Percentiles rank a stretch among this genome's conserved stretches.
Conservation (phyloP, 2,797 vertebrate genomes). For the Chromobotia macracanthus region DNA sequence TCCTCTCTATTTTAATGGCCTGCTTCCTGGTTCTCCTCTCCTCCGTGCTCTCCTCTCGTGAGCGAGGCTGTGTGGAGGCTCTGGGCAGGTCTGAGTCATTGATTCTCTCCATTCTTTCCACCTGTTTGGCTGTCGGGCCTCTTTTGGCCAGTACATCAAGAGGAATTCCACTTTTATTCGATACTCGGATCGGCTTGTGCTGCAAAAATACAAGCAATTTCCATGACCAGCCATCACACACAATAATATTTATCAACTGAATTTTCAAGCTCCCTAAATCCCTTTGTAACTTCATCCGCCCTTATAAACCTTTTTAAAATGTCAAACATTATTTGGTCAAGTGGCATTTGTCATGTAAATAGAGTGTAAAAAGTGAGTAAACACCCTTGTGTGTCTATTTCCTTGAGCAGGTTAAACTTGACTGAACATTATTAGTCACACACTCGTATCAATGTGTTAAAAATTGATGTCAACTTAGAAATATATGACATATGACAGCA, state of each 20-base stretch:
- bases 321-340: background rate
- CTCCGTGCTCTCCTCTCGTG: constrained; percentile 82
- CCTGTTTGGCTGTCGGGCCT: constrained; percentile 84
- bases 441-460: background rate
- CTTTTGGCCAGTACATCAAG: constrained; percentile 82
- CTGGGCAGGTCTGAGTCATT: constrained; percentile 86
- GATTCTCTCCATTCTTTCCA: constrained; percentile 88
- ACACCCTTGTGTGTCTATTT: background rate
- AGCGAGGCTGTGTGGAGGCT: constrained; percentile 78
- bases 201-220: constrained; percentile 57
- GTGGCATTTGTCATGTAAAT: background rate
- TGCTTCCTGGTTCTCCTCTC: constrained; percentile 87
- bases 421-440: background rate
- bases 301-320: background rate
- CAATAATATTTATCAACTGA: background rate
- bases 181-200: constrained; percentile 84
- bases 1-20: constrained; percentile 87
- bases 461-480: background rate
- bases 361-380: background rate
- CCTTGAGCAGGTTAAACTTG: background rate
- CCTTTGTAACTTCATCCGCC: background rate
- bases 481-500: no score
- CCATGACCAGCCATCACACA: background rate
- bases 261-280: background rate
- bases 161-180: constrained; percentile 89